These are phyloP conservation scores for Teleopsis dalmanni DNA, from an alignment of 1,140 invertebrate genomes.

Conservation along the genomic window DNA sequence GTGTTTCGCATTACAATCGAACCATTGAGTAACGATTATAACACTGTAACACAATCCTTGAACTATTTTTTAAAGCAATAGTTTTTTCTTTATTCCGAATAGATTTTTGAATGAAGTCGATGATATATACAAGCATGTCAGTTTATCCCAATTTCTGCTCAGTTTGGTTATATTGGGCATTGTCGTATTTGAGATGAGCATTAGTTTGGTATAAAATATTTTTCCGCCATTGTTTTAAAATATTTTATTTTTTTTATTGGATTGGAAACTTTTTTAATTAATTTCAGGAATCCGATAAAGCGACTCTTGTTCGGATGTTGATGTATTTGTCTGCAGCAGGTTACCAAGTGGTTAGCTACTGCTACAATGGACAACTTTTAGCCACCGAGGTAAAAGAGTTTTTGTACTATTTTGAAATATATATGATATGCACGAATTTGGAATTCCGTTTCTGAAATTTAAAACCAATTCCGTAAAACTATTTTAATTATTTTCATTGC, in stretches of 20 bases:
- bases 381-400: slow-evolving; percentile 24
- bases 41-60: too few relatives aligned
- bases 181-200: slow-evolving; percentile 29
- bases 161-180: slow-evolving; percentile 29
- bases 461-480: not conserved
- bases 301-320: slow-evolving; percentile 22
- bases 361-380: slow-evolving; percentile 32
- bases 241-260: not conserved
- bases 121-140: slow-evolving; percentile 25
- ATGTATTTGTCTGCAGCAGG: slow-evolving; percentile 28
- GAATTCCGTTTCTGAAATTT: too few relatives aligned
- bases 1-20: slow-evolving; percentile 34
- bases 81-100: too few relatives aligned
- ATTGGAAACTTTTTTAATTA: too few relatives aligned
- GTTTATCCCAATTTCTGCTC: slow-evolving; percentile 26
- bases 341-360: slow-evolving; percentile 36
- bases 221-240: too few relatives aligned
- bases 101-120: slow-evolving; percentile 19
- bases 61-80: too few relatives aligned
- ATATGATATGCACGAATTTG: too few relatives aligned
- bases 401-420: too few relatives aligned
- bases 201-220: slow-evolving; percentile 22
- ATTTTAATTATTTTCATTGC: not conserved
- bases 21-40: slow-evolving; percentile 14
- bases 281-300: slow-evolving; percentile 2